phyloP scores from a whole-genome alignment of 2,888 invertebrate species.

The Cybosia mesomella region DNA sequence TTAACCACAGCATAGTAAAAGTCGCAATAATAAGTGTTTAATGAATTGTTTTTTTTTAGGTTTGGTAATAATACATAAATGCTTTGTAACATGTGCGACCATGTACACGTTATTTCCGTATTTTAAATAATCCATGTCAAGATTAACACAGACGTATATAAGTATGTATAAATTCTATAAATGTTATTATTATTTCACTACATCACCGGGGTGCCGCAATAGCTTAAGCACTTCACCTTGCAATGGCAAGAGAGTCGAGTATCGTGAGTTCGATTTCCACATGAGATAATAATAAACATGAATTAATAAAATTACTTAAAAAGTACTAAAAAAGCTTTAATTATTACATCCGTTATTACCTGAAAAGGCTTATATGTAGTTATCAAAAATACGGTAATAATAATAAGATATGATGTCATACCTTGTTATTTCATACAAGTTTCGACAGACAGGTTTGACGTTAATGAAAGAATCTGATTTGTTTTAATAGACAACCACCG shows the following conservation, averaged over 20 bases:
- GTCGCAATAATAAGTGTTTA: constrained; percentile 15
- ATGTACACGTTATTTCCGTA: neutral
- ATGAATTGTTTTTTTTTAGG: constrained; percentile 26
- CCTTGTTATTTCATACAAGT: neutral
- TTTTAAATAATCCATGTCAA: neutral
- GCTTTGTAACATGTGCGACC: neutral
- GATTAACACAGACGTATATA: no score
- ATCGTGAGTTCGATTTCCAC: no score
- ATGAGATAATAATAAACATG: neutral
- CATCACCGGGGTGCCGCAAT: neutral
- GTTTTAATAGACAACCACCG: neutral
- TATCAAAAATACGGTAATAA: neutral
- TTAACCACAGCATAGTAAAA: constrained; percentile 27
- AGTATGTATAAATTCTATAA: neutral
- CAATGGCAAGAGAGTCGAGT: no score
- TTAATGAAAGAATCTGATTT: neutral
- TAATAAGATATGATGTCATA: neutral
- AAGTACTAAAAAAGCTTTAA: no score
- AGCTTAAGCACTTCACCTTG: no score
- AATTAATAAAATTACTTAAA: no score
- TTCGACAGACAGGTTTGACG: neutral
- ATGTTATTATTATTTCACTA: neutral
- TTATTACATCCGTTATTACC: neutral
- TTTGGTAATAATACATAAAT: constrained; percentile 13
- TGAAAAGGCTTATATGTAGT: neutral